Conservation (phyloP, 2,113 vertebrate species). For the Gymnogyps californianus region DNA sequence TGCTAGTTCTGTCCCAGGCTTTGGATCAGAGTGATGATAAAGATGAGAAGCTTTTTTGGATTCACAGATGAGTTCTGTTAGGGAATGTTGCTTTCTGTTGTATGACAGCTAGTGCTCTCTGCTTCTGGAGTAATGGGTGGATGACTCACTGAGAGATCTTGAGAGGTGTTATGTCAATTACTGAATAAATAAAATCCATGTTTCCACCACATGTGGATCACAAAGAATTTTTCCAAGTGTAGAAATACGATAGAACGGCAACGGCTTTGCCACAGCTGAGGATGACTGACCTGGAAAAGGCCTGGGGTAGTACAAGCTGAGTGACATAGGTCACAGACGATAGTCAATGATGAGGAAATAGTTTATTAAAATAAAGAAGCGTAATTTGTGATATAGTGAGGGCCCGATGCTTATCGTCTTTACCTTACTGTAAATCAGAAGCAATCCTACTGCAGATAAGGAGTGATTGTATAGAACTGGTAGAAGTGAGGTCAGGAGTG, state of each 20-base stretch:
- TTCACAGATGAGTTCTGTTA: background rate
- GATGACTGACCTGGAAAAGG: background rate
- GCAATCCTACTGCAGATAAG: background rate
- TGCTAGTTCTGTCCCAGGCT: background rate
- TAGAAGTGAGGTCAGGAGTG: background rate
- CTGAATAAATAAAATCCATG: background rate
- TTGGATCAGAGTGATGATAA: background rate
- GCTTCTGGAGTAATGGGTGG: background rate
- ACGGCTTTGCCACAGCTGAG: background rate
- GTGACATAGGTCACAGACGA: background rate
- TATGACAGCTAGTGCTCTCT: background rate
- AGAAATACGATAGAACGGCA: background rate
- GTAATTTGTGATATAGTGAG: background rate
- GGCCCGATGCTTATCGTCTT: background rate
- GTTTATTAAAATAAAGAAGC: background rate
- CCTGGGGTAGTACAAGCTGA: background rate
- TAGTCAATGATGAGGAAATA: background rate
- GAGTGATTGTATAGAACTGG: background rate
- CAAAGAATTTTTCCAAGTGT: background rate
- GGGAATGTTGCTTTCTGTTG: background rate
- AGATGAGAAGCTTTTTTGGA: background rate
- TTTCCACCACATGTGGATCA: background rate
- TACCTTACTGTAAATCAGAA: background rate
- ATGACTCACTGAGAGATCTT: background rate
- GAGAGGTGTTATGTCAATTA: background rate